Conservation (phyloP, 2,113 vertebrate species). For the Thinocorus orbignyianus region DNA sequence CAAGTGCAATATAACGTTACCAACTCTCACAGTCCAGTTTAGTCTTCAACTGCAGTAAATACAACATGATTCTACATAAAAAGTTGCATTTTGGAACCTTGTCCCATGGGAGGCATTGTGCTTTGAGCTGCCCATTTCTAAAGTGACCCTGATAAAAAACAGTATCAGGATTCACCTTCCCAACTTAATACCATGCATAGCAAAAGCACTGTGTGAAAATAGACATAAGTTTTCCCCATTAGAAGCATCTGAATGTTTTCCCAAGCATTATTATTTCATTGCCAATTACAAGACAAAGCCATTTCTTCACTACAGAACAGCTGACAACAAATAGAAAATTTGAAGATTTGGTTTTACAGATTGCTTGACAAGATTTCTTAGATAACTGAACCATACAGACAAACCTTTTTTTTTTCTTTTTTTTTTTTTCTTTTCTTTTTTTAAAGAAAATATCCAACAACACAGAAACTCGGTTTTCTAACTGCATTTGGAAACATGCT, state of each 20-base stretch:
- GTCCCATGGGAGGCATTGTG: slow-evolving; percentile 77
- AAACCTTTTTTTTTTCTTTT: background rate
- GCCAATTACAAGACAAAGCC: slow-evolving; percentile 76
- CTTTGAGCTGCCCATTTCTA: slow-evolving; percentile 75
- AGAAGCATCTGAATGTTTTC: slow-evolving; percentile 76
- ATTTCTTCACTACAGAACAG: slow-evolving; percentile 74
- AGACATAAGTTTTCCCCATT: slow-evolving; percentile 68
- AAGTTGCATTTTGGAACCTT: slow-evolving; percentile 71
- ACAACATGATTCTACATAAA: slow-evolving; percentile 37
- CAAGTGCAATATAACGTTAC: slow-evolving; percentile 61
- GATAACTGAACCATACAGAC: slow-evolving; percentile 52
- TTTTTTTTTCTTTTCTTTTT: background rate
- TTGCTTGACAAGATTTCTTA: slow-evolving; percentile 43
- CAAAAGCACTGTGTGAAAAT: slow-evolving; percentile 79
- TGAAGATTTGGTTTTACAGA: slow-evolving; percentile 73
- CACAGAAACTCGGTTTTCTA: slow-evolving; percentile 67
- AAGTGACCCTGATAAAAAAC: slow-evolving; percentile 67
- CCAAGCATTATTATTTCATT: slow-evolving; percentile 72
- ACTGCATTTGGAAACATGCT: slow-evolving; percentile 69
- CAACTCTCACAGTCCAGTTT: slow-evolving; percentile 20
- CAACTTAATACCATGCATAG: slow-evolving; percentile 78
- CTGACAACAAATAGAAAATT: slow-evolving; percentile 72
- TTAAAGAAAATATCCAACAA: slow-evolving; percentile 22
- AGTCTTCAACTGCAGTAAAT: background rate
- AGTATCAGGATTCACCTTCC: slow-evolving; percentile 63